Evolutionary conservation across 2,888 invertebrate genomes (phyloP).

Genomic region (Apocheima hispidaria): DNA sequence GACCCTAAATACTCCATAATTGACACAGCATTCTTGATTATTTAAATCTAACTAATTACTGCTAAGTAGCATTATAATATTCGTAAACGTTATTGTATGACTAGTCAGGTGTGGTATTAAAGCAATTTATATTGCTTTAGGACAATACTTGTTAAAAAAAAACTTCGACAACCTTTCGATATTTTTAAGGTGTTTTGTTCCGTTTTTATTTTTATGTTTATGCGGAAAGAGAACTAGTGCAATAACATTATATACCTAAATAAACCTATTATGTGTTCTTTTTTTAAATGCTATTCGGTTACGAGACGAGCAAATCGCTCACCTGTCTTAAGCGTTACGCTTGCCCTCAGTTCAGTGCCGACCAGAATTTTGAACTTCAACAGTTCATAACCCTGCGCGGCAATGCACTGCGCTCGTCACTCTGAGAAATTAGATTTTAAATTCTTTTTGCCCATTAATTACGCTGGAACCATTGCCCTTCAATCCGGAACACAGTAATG

Average conservation of each 20-base stretch:
- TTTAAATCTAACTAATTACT: conserved; percentile 23
- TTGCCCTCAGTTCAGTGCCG: no score
- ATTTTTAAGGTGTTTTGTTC: not conserved
- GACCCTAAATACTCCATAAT: conserved; percentile 26
- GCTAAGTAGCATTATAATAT: conserved; percentile 30
- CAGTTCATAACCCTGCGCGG: no score
- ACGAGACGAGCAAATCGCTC: no score
- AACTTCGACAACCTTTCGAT: not conserved
- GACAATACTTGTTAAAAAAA: conserved; percentile 14
- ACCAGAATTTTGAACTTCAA: no score
- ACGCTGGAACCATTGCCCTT: no score
- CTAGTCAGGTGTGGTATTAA: conserved; percentile 35
- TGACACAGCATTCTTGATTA: conserved; percentile 22
- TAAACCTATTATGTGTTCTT: no score
- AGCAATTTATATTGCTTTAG: conserved; percentile 27
- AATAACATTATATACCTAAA: not conserved
- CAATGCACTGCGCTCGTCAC: no score
- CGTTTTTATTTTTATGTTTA: not conserved
- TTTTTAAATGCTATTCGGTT: no score
- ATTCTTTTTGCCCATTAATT: no score
- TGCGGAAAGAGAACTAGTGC: conserved; percentile 1
- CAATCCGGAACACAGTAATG: no score
- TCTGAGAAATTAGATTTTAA: no score
- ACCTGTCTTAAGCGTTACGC: no score
- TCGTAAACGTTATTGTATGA: conserved; percentile 31